Evolutionary conservation across 1,140 invertebrate genomes (phyloP).

Genomic region (Meloidogyne floridensis): DNA sequence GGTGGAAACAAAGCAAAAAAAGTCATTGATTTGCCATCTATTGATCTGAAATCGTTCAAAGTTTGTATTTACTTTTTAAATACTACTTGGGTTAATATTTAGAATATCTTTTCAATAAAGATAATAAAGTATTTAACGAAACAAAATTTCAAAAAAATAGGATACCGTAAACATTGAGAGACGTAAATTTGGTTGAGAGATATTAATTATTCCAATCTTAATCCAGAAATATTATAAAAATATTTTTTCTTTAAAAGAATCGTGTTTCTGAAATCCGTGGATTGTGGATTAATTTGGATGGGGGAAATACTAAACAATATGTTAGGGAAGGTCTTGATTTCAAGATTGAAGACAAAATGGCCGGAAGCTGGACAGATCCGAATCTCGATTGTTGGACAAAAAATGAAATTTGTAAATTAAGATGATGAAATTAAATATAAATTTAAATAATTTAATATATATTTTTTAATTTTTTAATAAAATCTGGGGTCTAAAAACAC

Average conservation of each 20-base stretch:
- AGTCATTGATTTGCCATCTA: background rate
- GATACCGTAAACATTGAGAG: no score
- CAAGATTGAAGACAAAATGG: background rate
- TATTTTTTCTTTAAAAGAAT: background rate
- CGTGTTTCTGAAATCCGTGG: background rate
- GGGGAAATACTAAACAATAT: background rate
- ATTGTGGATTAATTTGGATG: conserved; percentile 5
- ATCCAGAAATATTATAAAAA: no score
- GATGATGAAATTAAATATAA: no score
- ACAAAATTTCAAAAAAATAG: no score
- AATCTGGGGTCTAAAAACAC: no score
- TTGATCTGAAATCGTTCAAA: background rate
- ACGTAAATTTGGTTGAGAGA: no score
- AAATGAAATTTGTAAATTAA: background rate
- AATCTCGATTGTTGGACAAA: background rate
- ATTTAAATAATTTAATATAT: no score
- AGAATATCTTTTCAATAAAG: no score
- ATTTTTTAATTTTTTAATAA: no score
- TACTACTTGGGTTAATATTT: no score
- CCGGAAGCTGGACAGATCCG: background rate
- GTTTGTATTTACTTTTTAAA: background rate
- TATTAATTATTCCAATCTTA: no score
- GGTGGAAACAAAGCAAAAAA: background rate
- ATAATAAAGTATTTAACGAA: no score
- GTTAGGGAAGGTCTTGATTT: background rate